Conservation (phyloP, 2,888 invertebrate genomes). For the Parnassius orleans region DNA sequence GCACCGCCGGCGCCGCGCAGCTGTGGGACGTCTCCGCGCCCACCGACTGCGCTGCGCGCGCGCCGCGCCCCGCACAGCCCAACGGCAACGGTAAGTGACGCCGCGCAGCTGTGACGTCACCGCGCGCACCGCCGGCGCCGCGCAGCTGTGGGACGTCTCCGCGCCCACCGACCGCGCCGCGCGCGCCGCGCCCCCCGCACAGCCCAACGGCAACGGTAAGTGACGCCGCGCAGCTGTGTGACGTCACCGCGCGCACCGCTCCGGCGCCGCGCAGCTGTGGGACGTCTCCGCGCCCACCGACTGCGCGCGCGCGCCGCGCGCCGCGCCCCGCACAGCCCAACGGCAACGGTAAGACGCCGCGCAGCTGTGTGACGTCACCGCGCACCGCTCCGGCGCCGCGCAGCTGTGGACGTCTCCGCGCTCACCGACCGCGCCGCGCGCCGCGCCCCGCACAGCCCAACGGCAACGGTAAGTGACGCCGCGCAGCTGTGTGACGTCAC, state of each 20-base stretch:
- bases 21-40: conserved; percentile 99
- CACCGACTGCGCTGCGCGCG: conserved; percentile 85
- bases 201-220: too few relatives aligned
- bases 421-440: too few relatives aligned
- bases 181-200: conserved; percentile 19
- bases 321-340: too few relatives aligned
- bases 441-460: too few relatives aligned
- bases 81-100: conserved; percentile 30
- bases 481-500: conserved; percentile 88
- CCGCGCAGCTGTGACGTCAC: too few relatives aligned
- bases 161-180: too few relatives aligned
- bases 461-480: conserved; percentile 53
- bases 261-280: conserved; percentile 82
- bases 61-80: conserved; percentile 31
- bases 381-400: not conserved
- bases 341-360: not conserved
- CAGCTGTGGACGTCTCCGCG: not conserved
- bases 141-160: conserved; percentile 80
- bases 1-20: conserved; percentile 93
- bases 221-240: conserved; percentile 80
- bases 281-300: too few relatives aligned
- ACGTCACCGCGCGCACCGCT: conserved; percentile 81
- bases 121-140: not conserved
- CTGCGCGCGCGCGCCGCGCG: too few relatives aligned
- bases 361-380: not conserved